These are phyloP conservation scores for Coregonus ussuriensis DNA, from an alignment of 2,797 vertebrate genomes.

Conservation along the genomic window DNA sequence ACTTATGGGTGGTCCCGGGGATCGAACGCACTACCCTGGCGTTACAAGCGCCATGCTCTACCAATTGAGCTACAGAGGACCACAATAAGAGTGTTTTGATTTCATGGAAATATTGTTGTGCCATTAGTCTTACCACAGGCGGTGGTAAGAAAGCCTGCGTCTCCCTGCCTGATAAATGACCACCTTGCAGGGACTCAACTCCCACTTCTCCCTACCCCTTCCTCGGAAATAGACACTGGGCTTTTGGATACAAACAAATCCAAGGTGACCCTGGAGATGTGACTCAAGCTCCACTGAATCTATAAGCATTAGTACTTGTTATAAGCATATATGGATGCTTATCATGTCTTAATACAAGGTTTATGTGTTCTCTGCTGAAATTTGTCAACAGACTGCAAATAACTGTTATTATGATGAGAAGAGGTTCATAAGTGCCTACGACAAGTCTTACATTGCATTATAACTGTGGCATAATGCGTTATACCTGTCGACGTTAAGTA, in stretches of 20 bases:
- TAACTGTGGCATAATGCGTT: background rate
- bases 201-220: background rate
- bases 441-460: background rate
- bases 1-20: too few relatives aligned
- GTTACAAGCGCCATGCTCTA: too few relatives aligned
- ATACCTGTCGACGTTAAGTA: background rate
- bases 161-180: slow-evolving; percentile 1
- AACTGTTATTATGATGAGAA: background rate
- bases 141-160: background rate
- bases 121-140: background rate
- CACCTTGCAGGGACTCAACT: background rate
- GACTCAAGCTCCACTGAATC: background rate
- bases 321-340: background rate
- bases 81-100: background rate
- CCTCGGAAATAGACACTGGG: slow-evolving; percentile 6
- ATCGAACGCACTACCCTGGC: too few relatives aligned
- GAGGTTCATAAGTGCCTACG: background rate
- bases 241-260: background rate
- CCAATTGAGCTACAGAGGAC: too few relatives aligned
- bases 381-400: background rate
- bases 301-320: background rate
- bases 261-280: background rate
- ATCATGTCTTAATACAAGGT: background rate
- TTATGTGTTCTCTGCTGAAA: background rate
- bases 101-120: background rate